Evolutionary conservation across 2,888 invertebrate genomes (phyloP), one percentile per base, ranked within the genome.

Genomic region (Ashinkailepas kermadecensis): DNA sequence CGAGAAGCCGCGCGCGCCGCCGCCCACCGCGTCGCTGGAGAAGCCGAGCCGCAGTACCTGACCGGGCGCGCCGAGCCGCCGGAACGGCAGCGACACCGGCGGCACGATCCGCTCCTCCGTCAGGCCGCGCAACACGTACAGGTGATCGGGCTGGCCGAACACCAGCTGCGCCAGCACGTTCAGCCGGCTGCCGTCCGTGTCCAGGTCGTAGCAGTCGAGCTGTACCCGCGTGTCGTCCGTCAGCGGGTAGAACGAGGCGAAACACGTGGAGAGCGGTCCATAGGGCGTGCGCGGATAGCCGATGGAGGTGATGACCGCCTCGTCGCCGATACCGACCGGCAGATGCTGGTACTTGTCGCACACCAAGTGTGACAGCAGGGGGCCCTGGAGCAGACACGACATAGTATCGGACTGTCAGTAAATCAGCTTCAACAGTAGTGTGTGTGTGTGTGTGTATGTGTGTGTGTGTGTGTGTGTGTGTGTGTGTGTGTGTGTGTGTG

Each of bases 31-130:
- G 23, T 67, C 67, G 23, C 23, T 25, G 67, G 25, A 23, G 23
- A 23, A 67, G 67, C 67, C 67, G 13, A 67, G n/a, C n/a, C 67
- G 67, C 67, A 67, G 23, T 23, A 67, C 67, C 67, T 67, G 25
- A 23, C 67, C 67, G 39, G 67, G 67, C 23, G 12, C 12, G 23
- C 23, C 67, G 67, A 67, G 23, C 23, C 67, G 67, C 12, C 23
- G n/a, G 21, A 65, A 15, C 21, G 65, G 65, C 21, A 15, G 21
- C 21, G 4, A 21, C 13, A n/a, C 3, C 65, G 65, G 23, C 23
- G 67, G 25, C 12, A 10, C 23, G 12, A 67, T 4, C 12, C 7
- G 23, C 11, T 11, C n/a, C 23, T 12, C 21, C 25, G 10, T 3
- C 23, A 67, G 67, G 23, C 67, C 67, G 25, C 11, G 21, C n/a